A percentile compares a stretch with the other conserved stretches of the same genome.
Conservation (phyloP, 2,113 vertebrate species). For the Polypterus senegalus region DNA sequence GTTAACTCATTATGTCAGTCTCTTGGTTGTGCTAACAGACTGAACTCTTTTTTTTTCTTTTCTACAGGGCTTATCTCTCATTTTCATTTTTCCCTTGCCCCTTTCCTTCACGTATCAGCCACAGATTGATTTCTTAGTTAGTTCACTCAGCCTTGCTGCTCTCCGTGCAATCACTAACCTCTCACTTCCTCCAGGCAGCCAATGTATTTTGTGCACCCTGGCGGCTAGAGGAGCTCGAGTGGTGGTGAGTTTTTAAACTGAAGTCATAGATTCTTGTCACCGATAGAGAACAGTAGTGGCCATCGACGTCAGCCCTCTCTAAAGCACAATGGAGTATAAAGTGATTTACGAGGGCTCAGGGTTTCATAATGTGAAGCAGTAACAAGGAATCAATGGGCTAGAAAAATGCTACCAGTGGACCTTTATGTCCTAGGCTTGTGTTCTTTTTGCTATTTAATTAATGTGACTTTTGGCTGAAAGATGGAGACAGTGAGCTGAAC, state of each 20-base stretch:
- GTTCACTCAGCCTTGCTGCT: slow-evolving; percentile 21
- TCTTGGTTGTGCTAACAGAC: too few species aligned
- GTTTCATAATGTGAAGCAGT: slow-evolving; percentile 60
- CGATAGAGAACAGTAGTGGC: slow-evolving; percentile 40
- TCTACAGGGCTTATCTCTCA: too few species aligned
- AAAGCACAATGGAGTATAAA: slow-evolving; percentile 55
- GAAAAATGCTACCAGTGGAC: slow-evolving; percentile 72
- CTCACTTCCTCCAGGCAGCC: slow-evolving; percentile 31
- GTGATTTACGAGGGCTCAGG: slow-evolving; percentile 62
- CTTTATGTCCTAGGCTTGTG: slow-evolving; percentile 55
- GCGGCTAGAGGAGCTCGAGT: slow-evolving; percentile 32
- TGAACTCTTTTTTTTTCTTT: too few species aligned
- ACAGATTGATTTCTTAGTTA: slow-evolving; percentile 29
- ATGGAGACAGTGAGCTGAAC: slow-evolving; percentile 1
- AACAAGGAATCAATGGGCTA: slow-evolving; percentile 69
- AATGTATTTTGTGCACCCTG: slow-evolving; percentile 35
- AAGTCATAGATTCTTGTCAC: slow-evolving; percentile 62
- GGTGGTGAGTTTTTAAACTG: slow-evolving; percentile 40
- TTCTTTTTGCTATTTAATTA: slow-evolving; percentile 56
- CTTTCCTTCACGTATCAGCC: slow-evolving; percentile 9
- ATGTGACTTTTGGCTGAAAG: slow-evolving; percentile 35
- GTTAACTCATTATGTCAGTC: too few species aligned
- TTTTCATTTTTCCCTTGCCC: not conserved
- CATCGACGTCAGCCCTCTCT: slow-evolving; percentile 41
- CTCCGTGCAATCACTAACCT: slow-evolving; percentile 21